phyloP scores from a whole-genome alignment of 1,140 invertebrate species.

The Drosophila trapezifrons region DNA sequence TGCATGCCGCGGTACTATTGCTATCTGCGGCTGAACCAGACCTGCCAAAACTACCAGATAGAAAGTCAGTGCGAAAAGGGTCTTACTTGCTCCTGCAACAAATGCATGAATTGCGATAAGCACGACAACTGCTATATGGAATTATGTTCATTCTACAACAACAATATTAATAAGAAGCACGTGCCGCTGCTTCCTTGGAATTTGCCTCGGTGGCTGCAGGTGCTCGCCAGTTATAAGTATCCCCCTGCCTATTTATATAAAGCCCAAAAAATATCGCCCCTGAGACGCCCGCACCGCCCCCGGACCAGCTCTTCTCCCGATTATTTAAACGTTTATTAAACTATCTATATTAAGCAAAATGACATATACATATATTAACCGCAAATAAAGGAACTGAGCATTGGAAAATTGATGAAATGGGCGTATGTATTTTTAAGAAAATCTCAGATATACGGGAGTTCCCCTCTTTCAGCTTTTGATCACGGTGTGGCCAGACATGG shows the following conservation, averaged over 20 bases:
- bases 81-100: conserved; percentile 13
- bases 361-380: conserved; percentile 5
- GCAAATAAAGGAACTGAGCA: conserved; percentile 22
- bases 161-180: not conserved
- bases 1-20: conserved; percentile 12
- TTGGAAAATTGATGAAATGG: too few species aligned
- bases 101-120: conserved; percentile 16
- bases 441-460: not conserved
- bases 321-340: conserved; percentile 1
- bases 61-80: conserved; percentile 16
- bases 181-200: conserved; percentile 15
- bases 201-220: conserved; percentile 16
- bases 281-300: not conserved
- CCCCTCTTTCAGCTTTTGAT: not conserved
- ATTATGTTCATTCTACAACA: not conserved
- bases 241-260: not conserved
- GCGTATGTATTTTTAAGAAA: too few species aligned
- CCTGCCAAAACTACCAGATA: conserved; percentile 1
- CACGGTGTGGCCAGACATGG: too few species aligned
- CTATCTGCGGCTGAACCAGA: conserved; percentile 10
- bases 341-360: not conserved
- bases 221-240: conserved; percentile 3
- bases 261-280: not conserved
- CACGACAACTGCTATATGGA: not conserved
- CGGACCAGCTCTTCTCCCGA: not conserved